These are phyloP conservation scores for Holcopasites calliopsidis DNA, from an alignment of 1,140 invertebrate genomes.

Conservation along the genomic window DNA sequence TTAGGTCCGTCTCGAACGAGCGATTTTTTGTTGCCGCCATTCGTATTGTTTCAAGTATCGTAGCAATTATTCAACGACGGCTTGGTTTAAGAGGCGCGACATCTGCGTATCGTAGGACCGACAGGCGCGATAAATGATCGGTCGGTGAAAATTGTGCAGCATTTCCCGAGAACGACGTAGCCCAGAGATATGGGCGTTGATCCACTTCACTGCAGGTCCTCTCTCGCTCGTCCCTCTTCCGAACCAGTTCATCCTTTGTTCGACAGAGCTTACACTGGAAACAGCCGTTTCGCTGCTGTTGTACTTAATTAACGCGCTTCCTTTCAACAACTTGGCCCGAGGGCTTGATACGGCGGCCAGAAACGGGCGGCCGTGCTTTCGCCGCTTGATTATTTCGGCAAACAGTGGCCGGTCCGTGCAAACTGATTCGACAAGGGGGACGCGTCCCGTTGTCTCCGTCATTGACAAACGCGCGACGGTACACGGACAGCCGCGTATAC, in stretches of 20 bases:
- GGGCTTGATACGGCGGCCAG: conserved; percentile 47
- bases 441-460: background rate
- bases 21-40: no score
- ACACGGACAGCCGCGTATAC: background rate
- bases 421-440: conserved; percentile 55
- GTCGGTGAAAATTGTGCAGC: conserved; percentile 46
- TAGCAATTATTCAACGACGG: no score
- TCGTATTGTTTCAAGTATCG: no score
- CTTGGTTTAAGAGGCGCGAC: no score
- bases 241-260: conserved; percentile 53
- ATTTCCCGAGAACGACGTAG: conserved; percentile 23
- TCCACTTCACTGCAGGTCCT: conserved; percentile 12
- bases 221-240: conserved; percentile 31
- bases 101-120: no score
- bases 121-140: conserved; percentile 49
- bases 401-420: conserved; percentile 40
- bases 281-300: conserved; percentile 46
- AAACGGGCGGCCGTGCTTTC: conserved; percentile 43
- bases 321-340: conserved; percentile 52
- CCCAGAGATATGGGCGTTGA: conserved; percentile 28
- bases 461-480: background rate
- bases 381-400: conserved; percentile 61
- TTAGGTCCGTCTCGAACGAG: no score
- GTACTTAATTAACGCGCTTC: conserved; percentile 65
- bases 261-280: conserved; percentile 41